A percentile compares a stretch with the other conserved stretches of the same genome.
These are phyloP conservation scores for Synanthedon andrenaeformis DNA, from an alignment of 2,888 invertebrate species.

Conservation along the genomic window DNA sequence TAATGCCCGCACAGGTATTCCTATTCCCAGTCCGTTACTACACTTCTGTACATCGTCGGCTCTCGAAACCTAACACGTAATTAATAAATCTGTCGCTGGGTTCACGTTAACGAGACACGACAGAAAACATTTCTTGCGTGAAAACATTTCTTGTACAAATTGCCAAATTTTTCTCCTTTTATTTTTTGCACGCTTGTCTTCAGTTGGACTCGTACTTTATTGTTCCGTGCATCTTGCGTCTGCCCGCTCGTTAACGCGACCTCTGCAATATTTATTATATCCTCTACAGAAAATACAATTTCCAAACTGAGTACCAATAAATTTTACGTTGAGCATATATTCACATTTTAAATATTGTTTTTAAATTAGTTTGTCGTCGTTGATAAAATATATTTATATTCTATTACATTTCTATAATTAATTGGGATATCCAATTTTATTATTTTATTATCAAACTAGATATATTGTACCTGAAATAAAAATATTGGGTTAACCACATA, in stretches of 20 bases:
- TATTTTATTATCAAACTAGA: background rate
- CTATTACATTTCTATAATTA: background rate
- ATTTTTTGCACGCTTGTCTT: constrained; percentile 37
- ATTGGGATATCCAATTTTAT: constrained; percentile 1
- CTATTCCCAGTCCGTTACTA: constrained; percentile 8
- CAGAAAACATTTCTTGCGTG: background rate
- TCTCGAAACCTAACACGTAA: background rate
- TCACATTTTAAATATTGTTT: constrained; percentile 19
- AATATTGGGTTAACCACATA: no score
- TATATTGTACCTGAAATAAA: no score
- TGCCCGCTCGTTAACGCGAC: constrained; percentile 61
- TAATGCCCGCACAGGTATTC: constrained; percentile 32
- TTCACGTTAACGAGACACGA: background rate
- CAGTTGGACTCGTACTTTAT: constrained; percentile 55
- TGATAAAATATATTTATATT: background rate
- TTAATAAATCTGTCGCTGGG: background rate
- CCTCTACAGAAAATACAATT: constrained; percentile 65
- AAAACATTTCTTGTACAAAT: constrained; percentile 2
- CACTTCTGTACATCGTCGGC: constrained; percentile 4
- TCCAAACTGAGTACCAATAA: constrained; percentile 56
- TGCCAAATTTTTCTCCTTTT: constrained; percentile 36
- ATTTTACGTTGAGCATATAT: constrained; percentile 39
- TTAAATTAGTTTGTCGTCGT: constrained; percentile 11
- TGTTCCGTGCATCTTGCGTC: constrained; percentile 53
- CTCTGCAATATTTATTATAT: constrained; percentile 66